Conservation (phyloP, 2,888 invertebrate genomes). For the Tipula helvola region DNA sequence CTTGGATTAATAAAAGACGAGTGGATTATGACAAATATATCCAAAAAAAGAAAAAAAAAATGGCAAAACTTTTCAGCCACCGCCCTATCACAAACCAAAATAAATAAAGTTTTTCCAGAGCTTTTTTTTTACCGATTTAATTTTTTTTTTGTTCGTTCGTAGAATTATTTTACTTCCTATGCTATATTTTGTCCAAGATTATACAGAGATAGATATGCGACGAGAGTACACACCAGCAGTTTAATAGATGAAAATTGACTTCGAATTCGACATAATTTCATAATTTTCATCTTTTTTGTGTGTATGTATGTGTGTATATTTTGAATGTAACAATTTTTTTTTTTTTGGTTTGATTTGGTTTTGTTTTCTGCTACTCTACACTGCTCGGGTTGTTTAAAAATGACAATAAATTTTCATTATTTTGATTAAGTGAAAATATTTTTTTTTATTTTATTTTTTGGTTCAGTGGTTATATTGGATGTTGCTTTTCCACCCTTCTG, state of each 20-base stretch:
- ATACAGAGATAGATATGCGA: not conserved
- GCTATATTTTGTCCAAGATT: not conserved
- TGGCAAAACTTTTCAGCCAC: not conserved
- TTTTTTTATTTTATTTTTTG: not conserved
- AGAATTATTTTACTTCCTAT: not conserved
- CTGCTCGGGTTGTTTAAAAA: not conserved
- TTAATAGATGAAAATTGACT: not conserved
- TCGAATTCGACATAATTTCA: not conserved
- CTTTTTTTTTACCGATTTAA: not conserved
- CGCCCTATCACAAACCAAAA: constrained; percentile 4
- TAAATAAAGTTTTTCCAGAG: not conserved
- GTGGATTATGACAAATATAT: constrained; percentile 4
- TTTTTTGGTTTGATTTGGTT: not conserved
- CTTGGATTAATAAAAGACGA: constrained; percentile 4
- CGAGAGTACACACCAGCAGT: not conserved
- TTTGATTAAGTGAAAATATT: not conserved
- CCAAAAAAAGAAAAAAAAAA: not conserved
- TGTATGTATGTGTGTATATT: not conserved
- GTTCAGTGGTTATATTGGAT: not conserved
- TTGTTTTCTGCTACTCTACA: not conserved
- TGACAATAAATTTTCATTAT: constrained; percentile 4
- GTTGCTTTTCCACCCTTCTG: not conserved
- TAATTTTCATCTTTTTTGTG: not conserved
- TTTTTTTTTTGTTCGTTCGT: not conserved
- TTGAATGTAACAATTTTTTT: not conserved